Evolutionary conservation across 2,888 invertebrate genomes (phyloP), one percentile per base, ranked within the genome.

Genomic region (Drosophila parthenogenetica): DNA sequence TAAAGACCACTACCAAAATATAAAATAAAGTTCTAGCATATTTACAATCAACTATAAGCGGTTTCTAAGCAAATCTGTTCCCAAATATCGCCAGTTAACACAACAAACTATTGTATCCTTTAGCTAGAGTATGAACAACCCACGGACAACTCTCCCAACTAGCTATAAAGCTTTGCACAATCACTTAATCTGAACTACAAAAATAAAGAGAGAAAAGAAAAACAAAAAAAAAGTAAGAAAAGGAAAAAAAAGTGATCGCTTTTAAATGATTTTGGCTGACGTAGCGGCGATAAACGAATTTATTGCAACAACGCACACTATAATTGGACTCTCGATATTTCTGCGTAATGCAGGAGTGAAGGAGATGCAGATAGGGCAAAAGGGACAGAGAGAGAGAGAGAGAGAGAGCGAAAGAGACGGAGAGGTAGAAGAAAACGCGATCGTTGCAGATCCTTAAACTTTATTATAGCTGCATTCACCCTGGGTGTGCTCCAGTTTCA

Each of bases 201-300:
- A 67, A 63, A 29, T 49, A 51, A 29, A 59, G 45, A 35, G 49
- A 68, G 40, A 70, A 77, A 71, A n/a, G 13, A 54, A 43, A 55
- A 14, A 42, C 40, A 53, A 8, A 14, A 39, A 22, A 35, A 49
- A 46, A 42, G 53, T 17, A 35, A 32, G 37, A 25, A 25, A 43
- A 72, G 50, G 1, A 7, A 25, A 45, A 69, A 65, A 78, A 82
- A 76, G 74, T 61, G 87, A 91, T 87, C 90, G 77, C 73, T 82
- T 77, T 80, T 81, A 89, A 87, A 85, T 86, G 90, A 89, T 89
- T 89, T 88, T 77, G 73, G 89, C 82, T 83, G 86, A 80, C 71
- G 86, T 63, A 57, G 67, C 80, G 90, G 91, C 90, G 90, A 91
- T 90, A 90, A 90, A 91, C 90, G 91, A 90, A 91, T 90, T 90